phyloP scores from a whole-genome alignment of 2,888 invertebrate genomes.

The Therioaphis trifolii region DNA sequence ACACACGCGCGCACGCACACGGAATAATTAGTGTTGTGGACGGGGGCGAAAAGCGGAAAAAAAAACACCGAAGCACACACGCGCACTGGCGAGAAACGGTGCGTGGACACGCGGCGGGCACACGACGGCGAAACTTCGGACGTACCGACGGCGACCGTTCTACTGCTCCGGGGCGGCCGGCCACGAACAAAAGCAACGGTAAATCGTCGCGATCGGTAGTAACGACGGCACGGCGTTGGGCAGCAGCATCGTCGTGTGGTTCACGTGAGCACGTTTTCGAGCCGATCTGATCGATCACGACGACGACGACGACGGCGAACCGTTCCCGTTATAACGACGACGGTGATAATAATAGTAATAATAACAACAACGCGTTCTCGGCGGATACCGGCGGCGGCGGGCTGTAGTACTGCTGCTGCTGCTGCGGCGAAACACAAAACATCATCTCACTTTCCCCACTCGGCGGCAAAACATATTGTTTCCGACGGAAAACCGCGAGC shows the following conservation, averaged over 20 bases:
- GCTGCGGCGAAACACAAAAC: constrained; percentile 4
- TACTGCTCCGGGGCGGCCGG: neutral
- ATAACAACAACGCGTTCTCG: neutral
- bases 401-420: neutral
- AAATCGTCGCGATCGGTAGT: neutral
- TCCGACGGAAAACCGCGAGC: neutral
- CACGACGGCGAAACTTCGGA: neutral
- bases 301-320: neutral
- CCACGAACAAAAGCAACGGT: constrained; percentile 30
- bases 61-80: no score
- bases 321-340: constrained; percentile 53
- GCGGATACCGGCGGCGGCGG: neutral
- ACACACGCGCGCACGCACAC: constrained; percentile 1
- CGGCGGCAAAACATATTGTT: constrained; percentile 25
- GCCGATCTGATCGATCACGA: constrained; percentile 48
- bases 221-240: constrained; percentile 25
- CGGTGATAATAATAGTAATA: no score
- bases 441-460: constrained; percentile 30
- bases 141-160: neutral
- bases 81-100: neutral
- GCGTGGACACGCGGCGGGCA: neutral
- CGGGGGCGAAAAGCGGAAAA: no score
- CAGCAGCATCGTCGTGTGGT: constrained; percentile 35
- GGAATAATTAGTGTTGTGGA: no score
- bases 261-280: constrained; percentile 12